Evolutionary conservation across 2,113 vertebrate genomes (phyloP), one percentile per base, ranked within the genome.

Genomic region (Salvelinus sp.): DNA sequence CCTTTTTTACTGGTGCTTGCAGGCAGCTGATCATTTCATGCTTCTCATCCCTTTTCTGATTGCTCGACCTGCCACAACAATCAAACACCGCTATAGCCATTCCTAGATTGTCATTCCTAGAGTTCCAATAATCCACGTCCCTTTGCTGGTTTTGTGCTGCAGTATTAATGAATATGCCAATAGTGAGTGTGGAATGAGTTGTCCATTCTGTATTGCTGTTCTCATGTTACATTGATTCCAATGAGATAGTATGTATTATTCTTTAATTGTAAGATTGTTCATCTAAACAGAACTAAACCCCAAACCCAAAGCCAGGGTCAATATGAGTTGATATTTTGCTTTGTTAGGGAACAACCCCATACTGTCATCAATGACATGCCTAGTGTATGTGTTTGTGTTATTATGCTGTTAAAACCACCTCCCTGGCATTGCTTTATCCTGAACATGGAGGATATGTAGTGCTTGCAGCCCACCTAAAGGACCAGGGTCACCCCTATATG

Each of bases 121-220:
- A 87, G 81, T 83, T 88, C 81, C 68, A 30, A 20, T 83, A 89
- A 88, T 91, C 90, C 81, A 16, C 80, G 18, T 80, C 78, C 69
- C 38, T 76, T 79, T 65, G 44, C 60, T 38, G 33, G 70, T 75
- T 73, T 79, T 62, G 63, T 77, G 75, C 75, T 70, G 50, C 69
- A 62, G 25, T 81, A 68, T 44, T 76, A 18, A 69, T 18, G 44
- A 47, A 70, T 50, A 30, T 73, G 58, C 12, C 28, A 64, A 57
- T 30, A 54, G 44, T 54, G 23, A 57, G 27, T 60, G 38, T 69
- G 68, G 38, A 16, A 28, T 16, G 18, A 57, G 20, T 30, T 50
- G 28, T 33, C 27, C 44, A 22, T 74, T 79, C 38, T 82, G 44
- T 67, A 67, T 57, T 73, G 63, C 70, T 57, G 23, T 25, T 47